Conservation (phyloP, 1,140 invertebrate genomes). For the Drosophila nebulosa region DNA sequence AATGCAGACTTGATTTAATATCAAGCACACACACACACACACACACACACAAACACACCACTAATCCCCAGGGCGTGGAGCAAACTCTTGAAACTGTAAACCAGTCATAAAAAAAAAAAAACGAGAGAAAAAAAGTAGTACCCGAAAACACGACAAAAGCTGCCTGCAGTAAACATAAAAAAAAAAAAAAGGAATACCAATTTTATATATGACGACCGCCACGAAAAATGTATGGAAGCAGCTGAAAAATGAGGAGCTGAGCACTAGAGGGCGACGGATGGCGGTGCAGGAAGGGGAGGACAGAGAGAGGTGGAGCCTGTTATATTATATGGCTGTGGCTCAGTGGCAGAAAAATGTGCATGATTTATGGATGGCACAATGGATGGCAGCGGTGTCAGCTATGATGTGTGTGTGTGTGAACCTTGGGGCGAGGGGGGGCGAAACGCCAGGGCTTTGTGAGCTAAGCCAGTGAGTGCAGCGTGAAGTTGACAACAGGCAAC, state of each 20-base stretch:
- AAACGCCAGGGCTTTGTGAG: constrained; percentile 8
- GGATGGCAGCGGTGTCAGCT: constrained; percentile 39
- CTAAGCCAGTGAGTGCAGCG: constrained; percentile 53
- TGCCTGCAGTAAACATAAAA: constrained; percentile 75
- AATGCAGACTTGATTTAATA: not conserved
- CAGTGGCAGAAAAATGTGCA: constrained; percentile 75
- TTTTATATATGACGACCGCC: constrained; percentile 57
- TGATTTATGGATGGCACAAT: constrained; percentile 72
- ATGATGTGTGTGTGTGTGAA: constrained; percentile 8
- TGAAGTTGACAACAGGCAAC: constrained; percentile 32
- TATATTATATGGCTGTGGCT: constrained; percentile 72
- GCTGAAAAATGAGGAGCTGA: constrained; percentile 60
- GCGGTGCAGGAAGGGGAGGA: not conserved
- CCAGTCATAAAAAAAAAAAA: constrained; percentile 55
- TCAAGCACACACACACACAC: not conserved
- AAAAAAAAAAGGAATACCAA: constrained; percentile 17
- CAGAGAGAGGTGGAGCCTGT: constrained; percentile 12
- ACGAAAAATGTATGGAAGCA: constrained; percentile 61
- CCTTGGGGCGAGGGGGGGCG: not conserved
- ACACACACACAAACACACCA: constrained; percentile 1
- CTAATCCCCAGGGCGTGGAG: constrained; percentile 54
- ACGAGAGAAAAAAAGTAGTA: constrained; percentile 34
- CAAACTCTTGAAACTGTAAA: constrained; percentile 63
- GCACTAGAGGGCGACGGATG: not conserved
- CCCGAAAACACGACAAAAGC: constrained; percentile 55